Evolutionary conservation across 2,113 vertebrate genomes (phyloP).

Genomic region (Muscicapa adusta): DNA sequence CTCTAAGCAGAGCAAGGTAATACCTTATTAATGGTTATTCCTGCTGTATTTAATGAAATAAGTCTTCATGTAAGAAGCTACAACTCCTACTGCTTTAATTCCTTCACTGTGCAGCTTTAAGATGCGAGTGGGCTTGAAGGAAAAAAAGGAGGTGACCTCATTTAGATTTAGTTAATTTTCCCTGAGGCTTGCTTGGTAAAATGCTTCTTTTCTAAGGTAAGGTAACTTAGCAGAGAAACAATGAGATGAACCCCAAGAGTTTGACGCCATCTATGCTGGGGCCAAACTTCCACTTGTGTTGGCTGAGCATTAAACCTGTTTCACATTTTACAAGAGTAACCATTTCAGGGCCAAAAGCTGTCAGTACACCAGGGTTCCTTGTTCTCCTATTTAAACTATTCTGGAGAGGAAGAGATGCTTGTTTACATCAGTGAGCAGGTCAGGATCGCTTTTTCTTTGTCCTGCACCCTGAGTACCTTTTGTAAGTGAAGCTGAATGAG

Average conservation of each 20-base stretch:
- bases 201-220: background rate
- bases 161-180: background rate
- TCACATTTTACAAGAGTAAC: background rate
- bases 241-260: background rate
- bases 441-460: background rate
- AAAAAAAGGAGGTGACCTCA: background rate
- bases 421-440: background rate
- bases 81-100: background rate
- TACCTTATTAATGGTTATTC: background rate
- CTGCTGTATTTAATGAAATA: background rate
- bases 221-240: background rate
- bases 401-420: background rate
- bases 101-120: background rate
- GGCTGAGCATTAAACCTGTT: background rate
- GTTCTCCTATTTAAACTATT: background rate
- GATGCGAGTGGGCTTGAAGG: background rate
- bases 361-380: background rate
- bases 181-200: background rate
- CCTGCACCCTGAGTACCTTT: background rate
- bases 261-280: background rate
- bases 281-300: background rate
- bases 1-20: background rate
- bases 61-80: constrained; percentile 8
- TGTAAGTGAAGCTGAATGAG: background rate
- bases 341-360: background rate